Percentiles rank a stretch among this genome's conserved stretches.
phyloP scores from a whole-genome alignment of 2,113 vertebrate genomes.

The Ptilonorhynchus violaceus region DNA sequence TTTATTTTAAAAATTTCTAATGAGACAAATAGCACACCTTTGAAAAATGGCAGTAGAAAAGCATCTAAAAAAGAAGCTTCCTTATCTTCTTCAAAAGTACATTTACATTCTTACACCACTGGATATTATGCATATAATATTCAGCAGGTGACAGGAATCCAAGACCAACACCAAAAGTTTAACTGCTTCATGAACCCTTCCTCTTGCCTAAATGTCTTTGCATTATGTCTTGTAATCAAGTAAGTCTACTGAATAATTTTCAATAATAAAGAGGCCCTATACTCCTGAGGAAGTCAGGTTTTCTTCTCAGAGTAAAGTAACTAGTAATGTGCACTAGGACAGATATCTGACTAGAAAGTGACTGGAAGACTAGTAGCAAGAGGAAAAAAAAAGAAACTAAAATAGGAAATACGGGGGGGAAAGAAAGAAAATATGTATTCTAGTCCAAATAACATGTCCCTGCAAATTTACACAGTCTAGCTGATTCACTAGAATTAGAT shows the following conservation, averaged over 20 bases:
- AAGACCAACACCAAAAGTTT: not conserved
- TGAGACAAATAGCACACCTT: not conserved
- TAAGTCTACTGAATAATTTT: not conserved
- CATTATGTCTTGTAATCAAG: not conserved
- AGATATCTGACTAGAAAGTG: not conserved
- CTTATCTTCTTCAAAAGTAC: not conserved
- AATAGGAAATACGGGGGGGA: not conserved
- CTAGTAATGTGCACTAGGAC: not conserved
- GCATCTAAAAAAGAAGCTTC: not conserved
- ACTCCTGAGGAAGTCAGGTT: not conserved
- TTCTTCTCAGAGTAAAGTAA: not conserved
- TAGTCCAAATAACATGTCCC: not conserved
- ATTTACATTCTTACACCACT: not conserved
- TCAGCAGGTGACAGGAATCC: not conserved
- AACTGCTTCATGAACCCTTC: not conserved
- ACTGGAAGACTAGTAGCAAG: not conserved
- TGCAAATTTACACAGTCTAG: not conserved
- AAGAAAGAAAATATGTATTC: not conserved
- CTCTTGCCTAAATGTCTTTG: not conserved
- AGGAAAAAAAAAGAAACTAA: not conserved
- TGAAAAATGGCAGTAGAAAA: not conserved
- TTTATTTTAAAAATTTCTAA: not conserved
- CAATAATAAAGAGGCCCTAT: not conserved
- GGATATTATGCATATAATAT: not conserved
- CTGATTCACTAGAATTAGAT: slow-evolving; percentile 27